Evolutionary conservation across 2,888 invertebrate genomes (phyloP).

Genomic region (Pantelozetes paolii): DNA sequence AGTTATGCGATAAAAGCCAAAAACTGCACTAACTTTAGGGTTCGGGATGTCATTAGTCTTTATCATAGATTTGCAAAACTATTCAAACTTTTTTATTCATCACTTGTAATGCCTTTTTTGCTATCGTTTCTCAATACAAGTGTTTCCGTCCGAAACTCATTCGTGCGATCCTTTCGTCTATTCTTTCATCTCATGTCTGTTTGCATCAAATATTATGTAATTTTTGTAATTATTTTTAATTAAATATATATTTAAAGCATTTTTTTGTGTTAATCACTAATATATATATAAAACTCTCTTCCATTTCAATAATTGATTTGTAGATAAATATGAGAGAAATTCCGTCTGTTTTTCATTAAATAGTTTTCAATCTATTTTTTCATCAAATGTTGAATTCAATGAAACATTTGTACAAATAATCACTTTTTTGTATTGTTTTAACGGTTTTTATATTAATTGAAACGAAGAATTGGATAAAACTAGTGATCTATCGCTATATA

Average conservation of each 20-base stretch:
- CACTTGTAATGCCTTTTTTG: conserved; percentile 12
- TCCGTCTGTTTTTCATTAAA: conserved; percentile 3
- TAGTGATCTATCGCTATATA: too few species aligned
- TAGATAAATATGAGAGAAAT: conserved; percentile 23
- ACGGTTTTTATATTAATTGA: too few species aligned
- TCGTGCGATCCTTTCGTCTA: conserved; percentile 12
- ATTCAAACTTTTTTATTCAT: conserved; percentile 5
- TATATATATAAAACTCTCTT: background rate
- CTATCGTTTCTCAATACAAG: conserved; percentile 30
- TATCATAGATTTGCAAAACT: conserved; percentile 19
- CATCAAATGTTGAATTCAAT: background rate
- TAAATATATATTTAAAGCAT: background rate
- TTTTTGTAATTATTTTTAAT: conserved; percentile 7
- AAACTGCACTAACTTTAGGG: conserved; percentile 25
- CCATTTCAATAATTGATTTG: background rate
- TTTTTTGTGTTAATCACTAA: background rate
- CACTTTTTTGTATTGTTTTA: too few species aligned
- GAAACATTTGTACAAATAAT: too few species aligned
- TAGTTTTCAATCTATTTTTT: too few species aligned
- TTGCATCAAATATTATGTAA: background rate
- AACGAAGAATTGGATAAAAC: too few species aligned
- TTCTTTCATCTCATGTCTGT: background rate
- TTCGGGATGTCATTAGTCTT: conserved; percentile 27
- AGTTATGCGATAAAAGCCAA: conserved; percentile 5
- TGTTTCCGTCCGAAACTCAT: conserved; percentile 29